Percentiles rank a stretch among this genome's conserved stretches.
Evolutionary conservation across 2,113 vertebrate genomes (phyloP).

Genomic region (Cyphomyrus plagiostoma): DNA sequence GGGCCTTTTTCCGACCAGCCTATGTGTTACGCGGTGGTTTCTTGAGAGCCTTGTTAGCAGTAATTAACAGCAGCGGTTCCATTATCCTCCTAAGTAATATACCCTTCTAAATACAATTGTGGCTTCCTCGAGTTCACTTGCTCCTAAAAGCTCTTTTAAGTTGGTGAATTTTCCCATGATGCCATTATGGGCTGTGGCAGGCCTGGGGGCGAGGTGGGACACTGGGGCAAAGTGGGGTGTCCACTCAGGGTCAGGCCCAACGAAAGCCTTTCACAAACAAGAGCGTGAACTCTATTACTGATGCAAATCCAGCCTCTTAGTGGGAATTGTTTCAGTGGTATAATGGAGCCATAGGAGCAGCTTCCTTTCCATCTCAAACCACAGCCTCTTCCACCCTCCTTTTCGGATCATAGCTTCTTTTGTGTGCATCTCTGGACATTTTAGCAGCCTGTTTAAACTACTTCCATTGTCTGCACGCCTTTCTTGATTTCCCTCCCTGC

Average conservation of each 20-base stretch:
- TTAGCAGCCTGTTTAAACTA: conserved; percentile 78
- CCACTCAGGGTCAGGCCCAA: conserved; percentile 73
- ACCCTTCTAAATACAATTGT: conserved; percentile 78
- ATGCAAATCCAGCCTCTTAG: conserved; percentile 91
- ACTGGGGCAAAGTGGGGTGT: conserved; percentile 67
- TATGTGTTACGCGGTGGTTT: conserved; percentile 66
- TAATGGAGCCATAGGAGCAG: conserved; percentile 68
- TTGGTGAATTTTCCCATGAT: conserved; percentile 80
- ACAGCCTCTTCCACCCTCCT: conserved; percentile 22
- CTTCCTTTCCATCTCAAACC: conserved; percentile 1
- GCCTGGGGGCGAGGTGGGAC: conserved; percentile 54
- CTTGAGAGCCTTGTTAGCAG: conserved; percentile 69
- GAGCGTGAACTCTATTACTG: conserved; percentile 81
- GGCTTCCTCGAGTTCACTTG: conserved; percentile 75
- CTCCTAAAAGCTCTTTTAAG: conserved; percentile 66
- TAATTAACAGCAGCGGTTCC: conserved; percentile 81
- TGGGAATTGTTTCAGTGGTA: conserved; percentile 72
- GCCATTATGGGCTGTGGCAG: conserved; percentile 53
- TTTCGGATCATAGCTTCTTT: conserved; percentile 45
- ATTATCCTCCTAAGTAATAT: conserved; percentile 81
- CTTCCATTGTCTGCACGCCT: conserved; percentile 69
- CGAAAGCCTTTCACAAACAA: conserved; percentile 81
- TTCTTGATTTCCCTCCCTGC: conserved; percentile 85
- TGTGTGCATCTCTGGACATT: conserved; percentile 74
- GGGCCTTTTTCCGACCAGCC: conserved; percentile 65